Base-by-base conservation (phyloP, 2,113 vertebrate genomes). In the Lampris megalopsis region DNA sequence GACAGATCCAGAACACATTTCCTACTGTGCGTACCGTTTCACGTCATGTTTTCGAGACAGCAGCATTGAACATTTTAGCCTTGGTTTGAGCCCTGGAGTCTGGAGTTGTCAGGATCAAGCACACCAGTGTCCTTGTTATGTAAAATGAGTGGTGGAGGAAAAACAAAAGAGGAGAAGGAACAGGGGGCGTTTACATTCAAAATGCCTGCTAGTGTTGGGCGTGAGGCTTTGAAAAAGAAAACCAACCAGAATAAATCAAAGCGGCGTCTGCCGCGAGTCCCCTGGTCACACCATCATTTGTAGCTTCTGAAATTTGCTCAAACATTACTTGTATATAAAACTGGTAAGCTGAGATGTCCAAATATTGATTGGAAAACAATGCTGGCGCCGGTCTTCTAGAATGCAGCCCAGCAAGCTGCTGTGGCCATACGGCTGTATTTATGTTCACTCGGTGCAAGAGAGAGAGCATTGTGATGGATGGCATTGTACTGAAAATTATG, bases 1-100 rank as follows among this genome's bases (percentile, higher is more conserved):
- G 75, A 86, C 76, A 75, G 72, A 81, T 80, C 68, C 79, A 72
- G 40, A 71, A 83, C 69, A 71, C 78, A 70, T 79, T 81, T 57
- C 73, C 63, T 47, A 85, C 81, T 81, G 77, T 80, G 79, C 61
- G 70, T 60, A 64, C 75, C 62, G 71, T 82, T 88, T 88, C 71
- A 89, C 53, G 62, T 40, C 40, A 66, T 72, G 80, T 71, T 71
- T 53, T 63, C 13, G 61, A 80, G 53, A 81, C 71, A 82, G 63
- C 75, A 76, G 11, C 57, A 37, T 60, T 50, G 69, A 82, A 68
- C 81, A 68, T 79, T 86, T 80, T 73, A 72, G 70, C 68, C 62
- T 68, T 65, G 62, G 67, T 63, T 59, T 72, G 74, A 71, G 85
- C 75, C 85, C 73, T 60, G 71, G 53, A 88, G 80, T 63, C 77